A percentile compares a stretch with the other conserved stretches of the same genome.
phyloP scores from a whole-genome alignment of 2,113 vertebrate species.

The Eurystomus gularis region DNA sequence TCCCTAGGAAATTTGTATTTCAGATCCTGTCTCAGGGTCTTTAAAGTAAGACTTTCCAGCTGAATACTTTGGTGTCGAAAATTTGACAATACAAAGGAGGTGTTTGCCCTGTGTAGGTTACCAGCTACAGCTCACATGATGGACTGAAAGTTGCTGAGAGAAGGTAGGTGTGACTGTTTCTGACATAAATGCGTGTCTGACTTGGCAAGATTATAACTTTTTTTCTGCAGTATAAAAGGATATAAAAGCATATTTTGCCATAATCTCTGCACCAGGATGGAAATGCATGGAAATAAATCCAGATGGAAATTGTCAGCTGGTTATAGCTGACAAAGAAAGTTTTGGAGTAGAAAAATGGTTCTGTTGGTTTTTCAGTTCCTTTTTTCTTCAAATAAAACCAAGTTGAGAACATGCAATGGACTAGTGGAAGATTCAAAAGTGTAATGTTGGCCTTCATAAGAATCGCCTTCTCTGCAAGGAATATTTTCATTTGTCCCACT shows the following conservation, averaged over 20 bases:
- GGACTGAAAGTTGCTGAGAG: slow-evolving; percentile 18
- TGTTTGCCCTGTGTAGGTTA: slow-evolving; percentile 48
- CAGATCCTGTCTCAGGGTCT: not conserved
- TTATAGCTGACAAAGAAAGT: slow-evolving; percentile 18
- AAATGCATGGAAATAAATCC: slow-evolving; percentile 35
- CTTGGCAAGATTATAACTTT: slow-evolving; percentile 29
- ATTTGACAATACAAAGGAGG: slow-evolving; percentile 39
- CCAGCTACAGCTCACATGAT: slow-evolving; percentile 21
- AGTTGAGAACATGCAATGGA: not conserved
- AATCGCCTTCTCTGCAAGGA: not conserved
- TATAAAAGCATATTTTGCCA: slow-evolving; percentile 43
- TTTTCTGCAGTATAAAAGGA: slow-evolving; percentile 19
- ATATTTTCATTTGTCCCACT: slow-evolving; percentile 25
- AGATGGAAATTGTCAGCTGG: slow-evolving; percentile 26
- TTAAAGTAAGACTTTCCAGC: slow-evolving; percentile 23
- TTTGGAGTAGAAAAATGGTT: slow-evolving; percentile 23
- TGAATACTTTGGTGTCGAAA: not conserved
- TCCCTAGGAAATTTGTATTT: not conserved
- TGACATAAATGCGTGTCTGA: slow-evolving; percentile 38
- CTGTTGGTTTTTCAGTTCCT: not conserved
- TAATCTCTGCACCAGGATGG: slow-evolving; percentile 33
- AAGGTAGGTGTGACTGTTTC: slow-evolving; percentile 46
- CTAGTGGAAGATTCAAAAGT: not conserved
- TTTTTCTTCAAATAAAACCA: slow-evolving; percentile 34
- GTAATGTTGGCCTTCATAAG: not conserved